These are phyloP conservation scores for Lophochroa leadbeateri DNA, from an alignment of 2,113 vertebrate genomes.

Conservation along the genomic window DNA sequence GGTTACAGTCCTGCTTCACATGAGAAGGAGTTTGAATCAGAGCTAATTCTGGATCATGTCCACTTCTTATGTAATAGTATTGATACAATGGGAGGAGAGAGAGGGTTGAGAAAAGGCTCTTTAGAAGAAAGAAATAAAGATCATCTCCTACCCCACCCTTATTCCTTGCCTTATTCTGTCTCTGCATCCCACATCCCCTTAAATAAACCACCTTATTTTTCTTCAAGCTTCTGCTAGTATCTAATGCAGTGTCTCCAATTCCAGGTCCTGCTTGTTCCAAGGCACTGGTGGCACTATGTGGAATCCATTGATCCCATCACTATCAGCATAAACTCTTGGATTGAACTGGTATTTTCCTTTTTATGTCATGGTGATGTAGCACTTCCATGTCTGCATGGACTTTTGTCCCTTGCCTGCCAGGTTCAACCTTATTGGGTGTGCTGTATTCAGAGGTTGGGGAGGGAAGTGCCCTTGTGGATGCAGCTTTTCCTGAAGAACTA, in stretches of 20 bases:
- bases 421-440: not conserved
- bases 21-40: not conserved
- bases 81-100: not conserved
- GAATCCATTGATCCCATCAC: constrained; percentile 91
- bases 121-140: not conserved
- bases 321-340: constrained; percentile 95
- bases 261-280: constrained; percentile 93
- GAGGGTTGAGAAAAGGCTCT: not conserved
- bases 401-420: not conserved
- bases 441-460: not conserved
- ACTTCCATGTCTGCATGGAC: not conserved
- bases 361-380: not conserved
- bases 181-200: not conserved
- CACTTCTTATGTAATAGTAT: not conserved
- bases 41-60: not conserved
- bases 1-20: not conserved
- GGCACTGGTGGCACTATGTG: constrained; percentile 98
- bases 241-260: constrained; percentile 21
- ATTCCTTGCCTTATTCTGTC: not conserved
- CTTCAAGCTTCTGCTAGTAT: not conserved
- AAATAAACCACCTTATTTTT: not conserved
- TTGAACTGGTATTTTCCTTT: constrained; percentile 85
- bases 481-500: not conserved
- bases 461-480: not conserved
- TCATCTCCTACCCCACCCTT: not conserved